A percentile compares a stretch with the other conserved stretches of the same genome.
Conservation (phyloP, 2,888 invertebrate species). For the Sarcophaga rosellei region DNA sequence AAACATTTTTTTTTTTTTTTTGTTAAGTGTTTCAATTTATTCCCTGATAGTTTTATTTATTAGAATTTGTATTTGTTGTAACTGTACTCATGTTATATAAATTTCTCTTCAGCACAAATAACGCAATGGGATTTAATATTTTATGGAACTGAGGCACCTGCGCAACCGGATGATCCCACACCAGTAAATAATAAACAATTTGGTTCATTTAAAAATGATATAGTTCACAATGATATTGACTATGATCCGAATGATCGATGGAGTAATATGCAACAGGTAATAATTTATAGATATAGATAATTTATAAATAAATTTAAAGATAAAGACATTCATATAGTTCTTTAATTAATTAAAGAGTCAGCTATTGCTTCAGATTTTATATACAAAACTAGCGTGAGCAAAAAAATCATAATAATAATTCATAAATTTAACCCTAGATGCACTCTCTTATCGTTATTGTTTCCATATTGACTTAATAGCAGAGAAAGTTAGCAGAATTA, state of each 20-base stretch:
- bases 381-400: too few species aligned
- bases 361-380: too few species aligned
- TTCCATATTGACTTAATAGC: too few species aligned
- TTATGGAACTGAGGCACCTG: conserved; percentile 88
- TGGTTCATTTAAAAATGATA: conserved; percentile 80
- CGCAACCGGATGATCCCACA: conserved; percentile 82
- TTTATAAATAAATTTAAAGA: conserved; percentile 19
- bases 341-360: neutral
- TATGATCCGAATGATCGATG: conserved; percentile 83
- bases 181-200: conserved; percentile 76
- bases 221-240: conserved; percentile 84
- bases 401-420: too few species aligned
- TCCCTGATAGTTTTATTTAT: neutral
- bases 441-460: too few species aligned
- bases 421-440: too few species aligned
- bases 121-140: conserved; percentile 91
- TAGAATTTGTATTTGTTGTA: neutral
- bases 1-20: conserved; percentile 18
- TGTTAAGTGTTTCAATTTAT: conserved; percentile 4
- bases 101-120: conserved; percentile 82
- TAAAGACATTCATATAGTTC: neutral
- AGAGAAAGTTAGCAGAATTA: too few species aligned
- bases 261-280: conserved; percentile 86
- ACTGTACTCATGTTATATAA: neutral
- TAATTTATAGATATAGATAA: too few species aligned